Evolutionary conservation across 2,797 vertebrate species (phyloP).

Genomic region (Halcyon badia): DNA sequence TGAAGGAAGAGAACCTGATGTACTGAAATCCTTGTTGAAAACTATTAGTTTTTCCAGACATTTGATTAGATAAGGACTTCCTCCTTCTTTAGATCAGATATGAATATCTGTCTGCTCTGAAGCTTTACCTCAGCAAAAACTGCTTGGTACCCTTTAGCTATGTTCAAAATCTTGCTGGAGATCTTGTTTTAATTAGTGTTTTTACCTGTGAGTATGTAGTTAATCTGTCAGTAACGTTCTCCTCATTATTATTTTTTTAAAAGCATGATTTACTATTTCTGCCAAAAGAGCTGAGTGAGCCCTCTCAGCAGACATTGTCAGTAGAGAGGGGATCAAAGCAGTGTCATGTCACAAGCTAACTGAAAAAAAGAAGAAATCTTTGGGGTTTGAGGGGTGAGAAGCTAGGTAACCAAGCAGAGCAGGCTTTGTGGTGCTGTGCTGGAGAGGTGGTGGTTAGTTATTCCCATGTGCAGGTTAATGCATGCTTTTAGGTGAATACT

Average conservation of each 20-base stretch:
- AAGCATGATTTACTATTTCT: neutral
- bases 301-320: neutral
- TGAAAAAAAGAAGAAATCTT: no score
- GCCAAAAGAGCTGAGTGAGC: neutral
- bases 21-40: neutral
- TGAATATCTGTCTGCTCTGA: neutral
- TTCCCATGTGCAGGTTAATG: neutral
- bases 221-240: neutral
- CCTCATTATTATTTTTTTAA: neutral
- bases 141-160: neutral
- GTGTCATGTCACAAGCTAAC: neutral
- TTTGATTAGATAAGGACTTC: neutral
- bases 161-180: neutral
- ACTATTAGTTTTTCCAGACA: neutral
- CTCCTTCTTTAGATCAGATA: neutral
- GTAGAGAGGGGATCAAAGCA: neutral
- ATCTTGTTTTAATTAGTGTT: conserved; percentile 32
- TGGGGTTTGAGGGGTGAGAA: neutral
- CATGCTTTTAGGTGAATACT: neutral
- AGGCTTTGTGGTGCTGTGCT: neutral
- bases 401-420: neutral
- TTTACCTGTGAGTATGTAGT: neutral
- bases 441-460: neutral
- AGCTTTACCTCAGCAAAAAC: neutral
- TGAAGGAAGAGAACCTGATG: neutral